Conservation (phyloP, 1,140 invertebrate species). For the Zaprionus kolodkinae region DNA sequence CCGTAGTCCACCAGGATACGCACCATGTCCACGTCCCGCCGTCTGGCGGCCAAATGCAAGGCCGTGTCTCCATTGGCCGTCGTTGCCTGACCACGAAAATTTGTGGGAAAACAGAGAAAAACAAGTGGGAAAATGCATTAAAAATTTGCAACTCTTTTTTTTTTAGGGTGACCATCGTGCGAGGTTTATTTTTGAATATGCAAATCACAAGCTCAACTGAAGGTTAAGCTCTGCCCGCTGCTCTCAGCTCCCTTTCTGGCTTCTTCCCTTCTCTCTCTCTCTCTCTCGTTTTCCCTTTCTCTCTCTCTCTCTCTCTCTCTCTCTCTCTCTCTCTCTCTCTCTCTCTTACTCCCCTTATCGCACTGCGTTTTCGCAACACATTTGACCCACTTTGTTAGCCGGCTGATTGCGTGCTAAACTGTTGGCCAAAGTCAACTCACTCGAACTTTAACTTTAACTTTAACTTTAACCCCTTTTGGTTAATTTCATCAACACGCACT, state of each 20-base stretch:
- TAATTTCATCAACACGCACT: conserved; percentile 82
- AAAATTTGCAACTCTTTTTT: conserved; percentile 1
- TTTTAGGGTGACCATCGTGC: conserved; percentile 16
- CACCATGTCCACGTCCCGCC: conserved; percentile 96
- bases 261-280: not conserved
- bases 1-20: conserved; percentile 96
- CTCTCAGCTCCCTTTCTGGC: not conserved
- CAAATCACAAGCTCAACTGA: conserved; percentile 47
- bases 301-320: not conserved
- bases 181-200: conserved; percentile 57
- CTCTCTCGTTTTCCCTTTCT: not conserved
- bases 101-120: not conserved
- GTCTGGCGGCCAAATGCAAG: conserved; percentile 94
- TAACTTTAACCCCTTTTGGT: conserved; percentile 64
- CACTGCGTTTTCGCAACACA: conserved; percentile 63
- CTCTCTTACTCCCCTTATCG: not conserved
- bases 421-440: conserved; percentile 71
- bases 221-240: conserved; percentile 12
- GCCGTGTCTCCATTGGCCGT: conserved; percentile 93
- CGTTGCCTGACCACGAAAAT: conserved; percentile 85
- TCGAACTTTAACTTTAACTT: conserved; percentile 63
- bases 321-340: not conserved
- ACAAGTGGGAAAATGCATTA: conserved; percentile 31
- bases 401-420: conserved; percentile 69
- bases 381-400: conserved; percentile 71